Evolutionary conservation across 2,113 vertebrate genomes (phyloP), one percentile per base, ranked within the genome.

Genomic region (Actinemys pallida): DNA sequence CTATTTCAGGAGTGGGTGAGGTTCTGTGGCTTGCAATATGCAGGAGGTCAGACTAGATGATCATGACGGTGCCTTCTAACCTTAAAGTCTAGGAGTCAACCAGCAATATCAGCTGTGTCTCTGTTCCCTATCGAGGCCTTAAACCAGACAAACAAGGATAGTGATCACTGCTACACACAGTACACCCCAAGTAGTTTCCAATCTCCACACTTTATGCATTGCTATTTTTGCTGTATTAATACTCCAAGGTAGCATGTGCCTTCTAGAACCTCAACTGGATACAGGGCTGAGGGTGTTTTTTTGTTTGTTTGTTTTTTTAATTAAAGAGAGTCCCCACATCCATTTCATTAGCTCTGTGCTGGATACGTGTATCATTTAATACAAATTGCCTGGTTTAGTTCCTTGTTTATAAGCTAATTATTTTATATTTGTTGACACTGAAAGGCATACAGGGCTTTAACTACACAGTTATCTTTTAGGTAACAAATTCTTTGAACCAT

Each of bases 401-500:
- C 75, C 24, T 14, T 13, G 24, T 45, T 47, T 78, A 17, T 47
- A 78, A 47, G 39, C n/a, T 47, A 78, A 47, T 47, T 47, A 47
- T 78, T 78, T 78, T 47, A 25, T 76, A 47, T 78, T 24, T 78
- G 42, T 16, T 29, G 24, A 47, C 25, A 25, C 25, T 47, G 42
- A 27, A 78, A 78, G 39, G 13, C 42, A 56, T 10, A 31, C 1
- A 65, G 72, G 69, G 13, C n/a, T 39, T 80, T 50, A 39, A 47
- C 45, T 90, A 6, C 1, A 80, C 75, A 88, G 69, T 79, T 75
- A 72, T 88, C 87, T 81, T 25, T 1, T 92, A 65, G n/a, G n/a
- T 69, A 87, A 62, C 0, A 0, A 84, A 84, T 86, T 88, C 80
- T 86, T 49, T 0, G 0, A 83, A 92, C 50, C 2, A 0, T 19